Percentiles rank a stretch among this genome's conserved stretches.
Conservation (phyloP, 2,888 invertebrate genomes). For the Hybos culiciformis region DNA sequence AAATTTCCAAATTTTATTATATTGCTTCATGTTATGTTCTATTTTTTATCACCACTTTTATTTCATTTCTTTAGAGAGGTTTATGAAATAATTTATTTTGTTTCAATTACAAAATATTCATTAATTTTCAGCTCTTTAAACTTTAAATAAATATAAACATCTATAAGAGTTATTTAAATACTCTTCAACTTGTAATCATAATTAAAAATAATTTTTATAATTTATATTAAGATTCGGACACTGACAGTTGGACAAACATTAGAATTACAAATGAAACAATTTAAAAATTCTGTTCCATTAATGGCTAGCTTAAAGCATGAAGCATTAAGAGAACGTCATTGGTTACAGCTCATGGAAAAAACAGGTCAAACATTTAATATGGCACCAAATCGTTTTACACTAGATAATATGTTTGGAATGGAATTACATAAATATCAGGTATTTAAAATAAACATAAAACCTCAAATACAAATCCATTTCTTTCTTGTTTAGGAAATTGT, state of each 20-base stretch:
- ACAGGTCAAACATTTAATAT: constrained; percentile 74
- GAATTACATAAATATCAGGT: constrained; percentile 71
- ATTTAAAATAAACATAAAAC: constrained; percentile 2
- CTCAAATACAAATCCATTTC: background rate
- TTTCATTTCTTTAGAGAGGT: too few species aligned
- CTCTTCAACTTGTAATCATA: too few species aligned
- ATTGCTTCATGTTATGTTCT: too few species aligned
- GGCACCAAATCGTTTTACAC: constrained; percentile 74
- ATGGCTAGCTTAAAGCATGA: constrained; percentile 87
- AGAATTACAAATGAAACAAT: constrained; percentile 76
- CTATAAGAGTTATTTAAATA: background rate
- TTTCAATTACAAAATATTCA: too few species aligned
- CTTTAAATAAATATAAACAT: background rate
- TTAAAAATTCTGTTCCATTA: constrained; percentile 72
- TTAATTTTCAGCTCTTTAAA: background rate
- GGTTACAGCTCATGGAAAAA: constrained; percentile 76
- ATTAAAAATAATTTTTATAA: too few species aligned
- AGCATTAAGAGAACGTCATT: constrained; percentile 78
- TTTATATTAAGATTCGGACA: constrained; percentile 28
- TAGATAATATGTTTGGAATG: constrained; percentile 89
- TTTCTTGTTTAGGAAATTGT: constrained; percentile 45
- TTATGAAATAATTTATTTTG: too few species aligned
- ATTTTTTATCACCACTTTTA: too few species aligned
- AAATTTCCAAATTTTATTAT: too few species aligned
- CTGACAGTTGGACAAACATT: constrained; percentile 52